Evolutionary conservation across 2,888 invertebrate species (phyloP).

Genomic region (Galeruca laticollis): DNA sequence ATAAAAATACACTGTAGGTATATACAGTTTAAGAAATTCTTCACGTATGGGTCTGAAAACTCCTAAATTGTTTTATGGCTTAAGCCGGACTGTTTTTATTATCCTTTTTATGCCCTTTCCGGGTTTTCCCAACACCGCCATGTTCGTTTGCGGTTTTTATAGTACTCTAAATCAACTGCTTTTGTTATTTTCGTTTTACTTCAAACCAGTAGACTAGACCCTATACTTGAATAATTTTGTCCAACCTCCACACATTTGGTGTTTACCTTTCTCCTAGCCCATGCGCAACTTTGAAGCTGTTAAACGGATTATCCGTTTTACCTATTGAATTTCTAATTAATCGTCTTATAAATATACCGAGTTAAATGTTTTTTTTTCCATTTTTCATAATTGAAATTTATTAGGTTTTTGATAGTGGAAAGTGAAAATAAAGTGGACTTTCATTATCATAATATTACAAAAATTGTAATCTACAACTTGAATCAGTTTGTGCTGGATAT

Average conservation of each 20-base stretch:
- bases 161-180: slow-evolving; percentile 7
- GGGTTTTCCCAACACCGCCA: not conserved
- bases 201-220: not conserved
- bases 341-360: no score
- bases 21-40: not conserved
- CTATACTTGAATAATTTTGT: not conserved
- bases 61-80: not conserved
- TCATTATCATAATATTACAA: no score
- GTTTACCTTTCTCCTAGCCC: not conserved
- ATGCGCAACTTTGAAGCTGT: not conserved
- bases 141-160: slow-evolving; percentile 10
- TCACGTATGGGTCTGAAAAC: not conserved
- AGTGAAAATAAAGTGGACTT: no score
- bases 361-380: no score
- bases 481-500: no score
- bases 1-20: not conserved
- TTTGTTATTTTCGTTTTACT: slow-evolving; percentile 5
- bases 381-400: no score
- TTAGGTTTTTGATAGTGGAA: no score
- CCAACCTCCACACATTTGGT: not conserved
- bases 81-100: not conserved
- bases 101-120: not conserved
- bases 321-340: not conserved
- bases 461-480: no score
- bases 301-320: not conserved